Evolutionary conservation across 2,113 vertebrate species (phyloP), one percentile per base, ranked within the genome.

Genomic region (Dolichotis patagonum): DNA sequence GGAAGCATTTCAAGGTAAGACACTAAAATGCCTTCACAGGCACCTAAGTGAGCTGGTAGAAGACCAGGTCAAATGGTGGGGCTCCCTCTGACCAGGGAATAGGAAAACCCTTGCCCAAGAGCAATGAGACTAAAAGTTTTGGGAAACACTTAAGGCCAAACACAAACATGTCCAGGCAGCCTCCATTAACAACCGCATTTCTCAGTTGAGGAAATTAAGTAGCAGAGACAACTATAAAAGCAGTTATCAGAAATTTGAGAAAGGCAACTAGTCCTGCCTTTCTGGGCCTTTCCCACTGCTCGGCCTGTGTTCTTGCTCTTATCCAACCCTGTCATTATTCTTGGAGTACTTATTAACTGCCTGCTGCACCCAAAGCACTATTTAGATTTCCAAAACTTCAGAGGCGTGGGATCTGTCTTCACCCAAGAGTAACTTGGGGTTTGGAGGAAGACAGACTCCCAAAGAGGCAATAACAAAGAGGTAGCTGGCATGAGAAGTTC

Each of bases 351-450:
- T 69, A 54, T 7, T 81, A 62, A 87, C 32, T 32, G 41, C 69
- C 83, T 81, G 46, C 69, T 81, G 0, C 62, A 38, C 41, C 41
- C 56, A 65, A 84, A 95, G 46, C 46, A 41, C 83, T 69, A 0
- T 96, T 93, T 80, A 56, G 69, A 56, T 75, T 80, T 87, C 92
- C 80, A 67, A 90, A 90, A 69, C 90, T 85, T 93, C 71, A 71
- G 62, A 41, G 41, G 35, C 62, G 3, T n/a, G 63, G 46, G 56
- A 83, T 84, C 32, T 90, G 4, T 20, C 83, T 88, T 91, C 88
- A 69, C 78, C 49, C 85, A 92, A 35, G 41, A 88, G 52, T 16
- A 69, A 41, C 32, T 90, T 65, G 9, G 35, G 35, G 12, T 30
- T 81, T 73, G n/a, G 83, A 8, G 46, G 32, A 22, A 93, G 56